These are phyloP conservation scores for Rhopilema esculentum DNA, from an alignment of 30 jellyfish, hydroid and myxozoan genomes.

Conservation along the genomic window DNA sequence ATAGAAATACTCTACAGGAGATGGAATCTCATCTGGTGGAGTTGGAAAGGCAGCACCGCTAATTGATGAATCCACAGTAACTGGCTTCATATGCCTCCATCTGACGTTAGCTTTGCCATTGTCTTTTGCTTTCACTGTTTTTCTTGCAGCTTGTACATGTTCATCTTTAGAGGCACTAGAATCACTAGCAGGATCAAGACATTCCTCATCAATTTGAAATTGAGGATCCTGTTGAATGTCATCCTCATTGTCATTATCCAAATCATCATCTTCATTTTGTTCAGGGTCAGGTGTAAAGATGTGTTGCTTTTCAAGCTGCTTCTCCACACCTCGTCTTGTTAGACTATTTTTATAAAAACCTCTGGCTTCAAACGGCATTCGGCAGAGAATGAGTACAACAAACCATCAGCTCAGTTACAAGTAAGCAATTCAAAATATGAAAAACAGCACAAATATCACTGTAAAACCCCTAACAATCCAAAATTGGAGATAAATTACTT, in stretches of 20 bases:
- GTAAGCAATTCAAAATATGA: too few species aligned
- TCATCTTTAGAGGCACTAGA: background rate
- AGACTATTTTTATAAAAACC: background rate
- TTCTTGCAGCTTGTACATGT: background rate
- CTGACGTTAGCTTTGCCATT: conserved; percentile 10
- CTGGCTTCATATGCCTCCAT: conserved; percentile 29
- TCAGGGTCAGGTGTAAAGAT: conserved; percentile 5
- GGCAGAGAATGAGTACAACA: background rate
- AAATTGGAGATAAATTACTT: too few species aligned
- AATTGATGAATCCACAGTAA: background rate
- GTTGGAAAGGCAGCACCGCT: conserved; percentile 32
- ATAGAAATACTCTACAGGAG: too few species aligned
- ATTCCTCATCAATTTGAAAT: background rate
- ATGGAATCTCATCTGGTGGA: too few species aligned
- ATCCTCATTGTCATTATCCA: background rate
- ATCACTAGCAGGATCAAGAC: background rate
- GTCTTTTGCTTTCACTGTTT: too few species aligned
- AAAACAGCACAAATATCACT: too few species aligned
- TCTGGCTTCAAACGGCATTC: conserved; percentile 13
- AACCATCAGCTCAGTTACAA: too few species aligned
- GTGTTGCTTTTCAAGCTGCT: background rate
- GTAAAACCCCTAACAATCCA: too few species aligned
- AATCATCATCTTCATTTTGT: background rate
- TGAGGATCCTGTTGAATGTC: background rate
- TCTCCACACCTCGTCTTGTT: background rate